Percentiles rank a stretch among this genome's conserved stretches.
Conservation (phyloP, 2,113 vertebrate genomes). For the Ploceus nigricollis region DNA sequence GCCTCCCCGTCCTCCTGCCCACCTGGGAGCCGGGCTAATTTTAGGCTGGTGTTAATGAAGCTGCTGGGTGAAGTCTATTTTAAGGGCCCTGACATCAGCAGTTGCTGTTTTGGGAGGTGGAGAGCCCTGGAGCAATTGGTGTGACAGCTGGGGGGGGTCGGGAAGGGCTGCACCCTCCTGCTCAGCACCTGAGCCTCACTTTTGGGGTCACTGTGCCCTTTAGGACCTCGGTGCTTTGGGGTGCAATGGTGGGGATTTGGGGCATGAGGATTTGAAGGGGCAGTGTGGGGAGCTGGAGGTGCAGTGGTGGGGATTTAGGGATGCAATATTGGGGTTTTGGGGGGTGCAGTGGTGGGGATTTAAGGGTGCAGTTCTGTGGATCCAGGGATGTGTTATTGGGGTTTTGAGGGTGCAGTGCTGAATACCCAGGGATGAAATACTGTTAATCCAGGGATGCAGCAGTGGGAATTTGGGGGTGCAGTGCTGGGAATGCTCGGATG, state of each 20-base stretch:
- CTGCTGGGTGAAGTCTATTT: slow-evolving; percentile 68
- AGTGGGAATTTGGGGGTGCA: too few species aligned
- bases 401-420: background rate
- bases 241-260: accelerated
- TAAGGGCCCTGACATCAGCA: slow-evolving; percentile 68
- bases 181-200: background rate
- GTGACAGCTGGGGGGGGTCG: background rate
- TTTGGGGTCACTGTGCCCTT: background rate
- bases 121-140: background rate
- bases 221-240: background rate
- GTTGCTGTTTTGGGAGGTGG: slow-evolving; percentile 44
- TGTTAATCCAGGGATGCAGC: background rate
- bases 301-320: background rate
- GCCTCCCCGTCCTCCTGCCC: background rate
- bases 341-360: too few species aligned
- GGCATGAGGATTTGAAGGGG: background rate
- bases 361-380: too few species aligned
- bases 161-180: background rate
- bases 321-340: accelerated
- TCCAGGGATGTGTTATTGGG: background rate
- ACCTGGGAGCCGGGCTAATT: slow-evolving; percentile 57
- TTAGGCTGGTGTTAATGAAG: slow-evolving; percentile 70
- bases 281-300: background rate
- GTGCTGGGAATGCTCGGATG: background rate
- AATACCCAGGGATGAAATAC: background rate